Percentiles rank a stretch among this genome's conserved stretches.
Conservation (phyloP, 2,888 invertebrate genomes). For the Xestia ashworthii region DNA sequence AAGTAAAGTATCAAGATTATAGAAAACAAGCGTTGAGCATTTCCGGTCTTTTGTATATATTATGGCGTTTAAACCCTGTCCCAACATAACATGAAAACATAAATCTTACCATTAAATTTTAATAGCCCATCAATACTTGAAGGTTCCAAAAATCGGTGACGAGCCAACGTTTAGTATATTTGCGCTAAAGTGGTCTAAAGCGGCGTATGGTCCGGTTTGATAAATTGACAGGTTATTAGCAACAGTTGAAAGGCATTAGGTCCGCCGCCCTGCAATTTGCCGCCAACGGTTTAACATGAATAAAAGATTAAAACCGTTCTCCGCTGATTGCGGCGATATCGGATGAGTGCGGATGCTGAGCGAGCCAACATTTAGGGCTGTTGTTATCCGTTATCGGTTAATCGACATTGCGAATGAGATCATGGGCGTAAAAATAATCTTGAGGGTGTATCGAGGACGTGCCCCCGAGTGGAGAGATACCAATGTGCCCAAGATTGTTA, state of each 20-base stretch:
- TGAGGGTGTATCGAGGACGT: conserved; percentile 51
- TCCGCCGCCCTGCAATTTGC: conserved; percentile 89
- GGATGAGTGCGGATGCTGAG: conserved; percentile 72
- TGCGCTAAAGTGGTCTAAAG: conserved; percentile 77
- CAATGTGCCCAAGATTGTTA: conserved; percentile 33
- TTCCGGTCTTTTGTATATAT: conserved; percentile 12
- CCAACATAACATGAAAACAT: conserved; percentile 41
- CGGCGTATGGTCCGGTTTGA: conserved; percentile 81
- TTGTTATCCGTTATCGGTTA: conserved; percentile 75
- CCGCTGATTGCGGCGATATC: conserved; percentile 85
- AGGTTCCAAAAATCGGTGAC: conserved; percentile 65
- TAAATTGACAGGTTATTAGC: conserved; percentile 91
- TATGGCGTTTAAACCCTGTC: conserved; percentile 7
- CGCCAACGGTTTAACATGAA: conserved; percentile 83
- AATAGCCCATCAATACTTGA: conserved; percentile 56
- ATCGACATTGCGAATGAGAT: conserved; percentile 67
- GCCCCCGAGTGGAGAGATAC: conserved; percentile 42
- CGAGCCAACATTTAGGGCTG: conserved; percentile 76
- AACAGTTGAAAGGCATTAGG: conserved; percentile 91
- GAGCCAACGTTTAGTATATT: conserved; percentile 72
- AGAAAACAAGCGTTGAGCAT: not conserved
- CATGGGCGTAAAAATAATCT: conserved; percentile 63
- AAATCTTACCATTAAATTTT: conserved; percentile 59
- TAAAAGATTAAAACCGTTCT: conserved; percentile 87
- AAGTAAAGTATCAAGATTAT: not conserved